Conservation (phyloP, 2,113 vertebrate genomes). For the Meriones unguiculatus region DNA sequence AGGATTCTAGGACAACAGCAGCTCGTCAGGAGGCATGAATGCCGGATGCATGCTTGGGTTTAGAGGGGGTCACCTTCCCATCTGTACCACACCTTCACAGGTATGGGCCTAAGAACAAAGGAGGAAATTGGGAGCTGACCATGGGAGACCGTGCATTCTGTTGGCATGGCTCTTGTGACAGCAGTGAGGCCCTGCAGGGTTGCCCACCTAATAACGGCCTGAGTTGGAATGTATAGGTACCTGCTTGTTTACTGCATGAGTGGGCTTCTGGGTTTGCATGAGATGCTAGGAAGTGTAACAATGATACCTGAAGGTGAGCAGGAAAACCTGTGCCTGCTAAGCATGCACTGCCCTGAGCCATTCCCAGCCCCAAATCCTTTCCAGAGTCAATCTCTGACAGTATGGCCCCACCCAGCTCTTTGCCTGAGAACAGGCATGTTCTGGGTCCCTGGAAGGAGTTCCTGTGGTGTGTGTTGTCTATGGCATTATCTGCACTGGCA, state of each 20-base stretch:
- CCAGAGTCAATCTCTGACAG: no score
- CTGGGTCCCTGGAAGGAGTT: no score
- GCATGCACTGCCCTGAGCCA: not conserved
- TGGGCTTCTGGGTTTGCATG: not conserved
- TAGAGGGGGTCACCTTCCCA: not conserved
- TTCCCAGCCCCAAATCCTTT: not conserved
- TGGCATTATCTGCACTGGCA: no score
- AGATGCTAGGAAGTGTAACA: not conserved
- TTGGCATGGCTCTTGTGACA: not conserved
- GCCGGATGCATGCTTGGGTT: not conserved
- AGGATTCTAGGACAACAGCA: not conserved
- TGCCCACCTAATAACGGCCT: not conserved
- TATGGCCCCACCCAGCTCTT: no score
- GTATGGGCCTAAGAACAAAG: constrained; percentile 30
- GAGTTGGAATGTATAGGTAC: not conserved
- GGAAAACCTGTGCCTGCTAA: not conserved
- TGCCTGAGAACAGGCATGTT: not conserved
- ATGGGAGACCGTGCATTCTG: accelerated
- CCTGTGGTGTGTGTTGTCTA: not conserved
- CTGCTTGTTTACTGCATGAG: not conserved
- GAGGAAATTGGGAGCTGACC: not conserved
- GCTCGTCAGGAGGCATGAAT: not conserved
- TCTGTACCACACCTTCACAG: not conserved
- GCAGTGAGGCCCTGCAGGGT: not conserved
- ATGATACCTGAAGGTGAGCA: not conserved